Conservation (phyloP, 2,113 vertebrate species). For the Prunella fulvescens region DNA sequence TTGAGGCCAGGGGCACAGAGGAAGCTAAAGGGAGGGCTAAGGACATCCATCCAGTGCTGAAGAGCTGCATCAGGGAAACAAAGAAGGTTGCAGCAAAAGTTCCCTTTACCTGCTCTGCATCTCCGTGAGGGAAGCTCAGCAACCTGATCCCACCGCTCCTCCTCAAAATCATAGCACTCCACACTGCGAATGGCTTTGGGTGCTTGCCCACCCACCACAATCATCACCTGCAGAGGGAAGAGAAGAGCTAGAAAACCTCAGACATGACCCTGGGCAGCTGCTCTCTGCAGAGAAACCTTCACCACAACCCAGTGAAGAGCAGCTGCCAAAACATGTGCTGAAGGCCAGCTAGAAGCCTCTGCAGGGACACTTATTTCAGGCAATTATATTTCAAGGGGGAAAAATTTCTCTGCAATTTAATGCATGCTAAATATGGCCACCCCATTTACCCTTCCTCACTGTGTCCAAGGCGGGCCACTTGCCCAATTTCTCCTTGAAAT, state of each 20-base stretch:
- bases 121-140: conserved; percentile 92
- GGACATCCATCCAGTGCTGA: background rate
- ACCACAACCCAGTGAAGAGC: background rate
- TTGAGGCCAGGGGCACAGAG: background rate
- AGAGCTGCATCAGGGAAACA: background rate
- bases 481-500: background rate
- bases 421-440: background rate
- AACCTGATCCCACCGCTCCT: conserved; percentile 94
- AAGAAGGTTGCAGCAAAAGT: background rate
- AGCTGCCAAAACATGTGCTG: background rate
- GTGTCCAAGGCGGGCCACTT: background rate
- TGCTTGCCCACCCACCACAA: conserved; percentile 94
- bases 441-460: background rate
- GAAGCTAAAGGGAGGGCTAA: background rate
- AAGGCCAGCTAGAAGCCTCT: background rate
- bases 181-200: conserved; percentile 96
- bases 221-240: conserved; percentile 86
- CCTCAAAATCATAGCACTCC: conserved; percentile 96
- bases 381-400: background rate
- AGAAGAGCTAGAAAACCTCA: background rate
- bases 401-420: background rate
- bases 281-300: background rate
- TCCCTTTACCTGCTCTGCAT: conserved; percentile 85
- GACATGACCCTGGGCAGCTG: background rate
- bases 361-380: background rate